Base-by-base conservation (phyloP, 1,140 invertebrate species). In the Heliothis subflexa region DNA sequence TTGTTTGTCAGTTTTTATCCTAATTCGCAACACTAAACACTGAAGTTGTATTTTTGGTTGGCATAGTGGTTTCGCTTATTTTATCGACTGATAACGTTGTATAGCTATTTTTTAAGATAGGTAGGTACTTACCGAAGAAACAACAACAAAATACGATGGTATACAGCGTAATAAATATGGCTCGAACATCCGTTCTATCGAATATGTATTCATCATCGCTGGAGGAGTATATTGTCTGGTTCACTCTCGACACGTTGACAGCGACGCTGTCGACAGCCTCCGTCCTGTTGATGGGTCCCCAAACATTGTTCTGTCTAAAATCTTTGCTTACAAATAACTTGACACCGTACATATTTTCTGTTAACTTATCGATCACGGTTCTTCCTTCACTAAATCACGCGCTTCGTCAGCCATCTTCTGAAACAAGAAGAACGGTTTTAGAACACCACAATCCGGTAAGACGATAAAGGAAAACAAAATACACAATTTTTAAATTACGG, bases 101-200 rank as follows among this genome's bases (percentile, higher is more conserved):
- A 9, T 40, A 40, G 33, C 4, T 40, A 40, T 40, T 40, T 40
- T 40, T 9, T 0, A 7, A 40, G 33, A 7, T 9, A 0, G 3
- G 3, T 33, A 28, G 33, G 33, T 68, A 95, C 96, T 96, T 88
- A 97, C 96, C 96, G 83, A 96, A 96, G 85, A 97, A 96, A 85
- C 96, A 97, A 82, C 95, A 96, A 87, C 96, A 95, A 88, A 97
- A 97, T 5, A 97, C 96, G 52, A 96, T 91, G 0, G 96, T 95
- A 86, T 97, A 97, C 16, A 97, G 89, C 3, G 95, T 95, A 82
- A 96, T 96, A 92, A 96, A 96, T 83, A 96, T 95, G 75, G 95
- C 95, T 85, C 95, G 94, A 40, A 97, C 94, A 82, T 96, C 96
- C 16, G 94, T 94, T 79, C 96, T 95, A 81, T 97, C 96, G 83